Base-by-base conservation (phyloP, 2,113 vertebrate species). In the Protomyctophum bolini region DNA sequence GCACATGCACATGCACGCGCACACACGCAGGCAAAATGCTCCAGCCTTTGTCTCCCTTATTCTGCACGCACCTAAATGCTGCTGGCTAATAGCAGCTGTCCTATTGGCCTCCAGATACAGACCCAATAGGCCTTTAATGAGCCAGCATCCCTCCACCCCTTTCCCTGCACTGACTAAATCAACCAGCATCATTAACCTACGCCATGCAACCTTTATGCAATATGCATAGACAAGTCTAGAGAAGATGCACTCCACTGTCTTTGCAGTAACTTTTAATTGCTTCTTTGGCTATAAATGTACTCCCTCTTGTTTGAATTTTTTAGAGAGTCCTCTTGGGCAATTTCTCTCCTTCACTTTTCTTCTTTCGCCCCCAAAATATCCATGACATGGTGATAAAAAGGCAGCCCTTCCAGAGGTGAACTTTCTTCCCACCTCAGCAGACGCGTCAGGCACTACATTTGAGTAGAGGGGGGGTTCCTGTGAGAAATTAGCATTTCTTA, bases 201-300 rank as follows among this genome's bases (percentile, higher is more conserved):
- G 77, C 76, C 81, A 86, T 58, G 66, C 80, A 83, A 83, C 58
- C 78, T 82, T 81, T 79, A 76, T 69, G 77, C 72, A 83, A 51
- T 79, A 76, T 69, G 77, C 72, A 83, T 51, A 58, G 66, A 84
- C 72, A 79, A 78, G 84, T 82, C 65, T 21, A 28, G 41, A 46
- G 70, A 78, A 78, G 1, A 83, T 82, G 57, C 79, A 66, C 86
- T 66, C 73, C 68, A 41, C 68, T 84, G 83, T 80, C 82, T 88
- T 71, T 79, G 72, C 75, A 75, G 71, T 75, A 88, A 89, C 80
- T 88, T 91, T 86, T 89, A 87, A 92, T 90, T 89, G 86, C 82
- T 83, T 41, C 77, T 82, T 81, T 77, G 72, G 85, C 83, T 73
- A 83, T 89, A 86, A 77, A 87, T 87, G 78, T 79, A 12, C 67